These are phyloP conservation scores for Cheilosia vernalis DNA, from an alignment of 2,888 invertebrate genomes.

Conservation along the genomic window DNA sequence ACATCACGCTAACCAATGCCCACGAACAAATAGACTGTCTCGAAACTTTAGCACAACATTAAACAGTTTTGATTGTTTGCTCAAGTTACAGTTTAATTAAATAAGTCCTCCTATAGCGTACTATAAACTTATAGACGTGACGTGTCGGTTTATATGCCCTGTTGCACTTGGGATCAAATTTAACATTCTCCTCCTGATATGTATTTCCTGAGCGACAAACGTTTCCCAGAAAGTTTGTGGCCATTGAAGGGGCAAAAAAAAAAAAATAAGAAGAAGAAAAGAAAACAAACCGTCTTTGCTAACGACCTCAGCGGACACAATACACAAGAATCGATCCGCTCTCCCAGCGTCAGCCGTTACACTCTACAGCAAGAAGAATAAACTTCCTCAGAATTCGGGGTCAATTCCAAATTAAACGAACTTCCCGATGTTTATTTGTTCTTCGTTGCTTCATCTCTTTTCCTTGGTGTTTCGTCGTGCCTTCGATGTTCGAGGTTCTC, in stretches of 20 bases:
- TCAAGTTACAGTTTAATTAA: constrained; percentile 74
- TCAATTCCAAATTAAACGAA: constrained; percentile 59
- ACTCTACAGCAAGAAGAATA: constrained; percentile 9
- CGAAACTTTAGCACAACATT: constrained; percentile 66
- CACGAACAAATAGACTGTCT: constrained; percentile 28
- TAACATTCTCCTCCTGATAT: constrained; percentile 37
- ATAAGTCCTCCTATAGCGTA: constrained; percentile 27
- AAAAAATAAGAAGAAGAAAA: neutral
- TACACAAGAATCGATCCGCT: constrained; percentile 33
- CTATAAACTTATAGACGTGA: neutral
- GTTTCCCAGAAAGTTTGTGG: constrained; percentile 35
- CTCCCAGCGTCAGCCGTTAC: constrained; percentile 30
- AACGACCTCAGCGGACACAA: constrained; percentile 9
- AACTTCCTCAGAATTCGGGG: constrained; percentile 49
- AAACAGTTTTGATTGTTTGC: constrained; percentile 72
- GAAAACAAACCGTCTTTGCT: constrained; percentile 1
- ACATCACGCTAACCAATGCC: neutral
- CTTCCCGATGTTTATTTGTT: constrained; percentile 63
- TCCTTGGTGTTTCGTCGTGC: neutral
- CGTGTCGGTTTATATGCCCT: constrained; percentile 8
- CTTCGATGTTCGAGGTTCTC: neutral
- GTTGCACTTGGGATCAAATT: constrained; percentile 47
- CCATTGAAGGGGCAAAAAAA: constrained; percentile 27
- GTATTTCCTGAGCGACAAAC: constrained; percentile 31
- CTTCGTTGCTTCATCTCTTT: constrained; percentile 8